Percentiles rank a stretch among this genome's conserved stretches.
Evolutionary conservation across 2,888 invertebrate species (phyloP).

Genomic region (Lapara coniferarum): DNA sequence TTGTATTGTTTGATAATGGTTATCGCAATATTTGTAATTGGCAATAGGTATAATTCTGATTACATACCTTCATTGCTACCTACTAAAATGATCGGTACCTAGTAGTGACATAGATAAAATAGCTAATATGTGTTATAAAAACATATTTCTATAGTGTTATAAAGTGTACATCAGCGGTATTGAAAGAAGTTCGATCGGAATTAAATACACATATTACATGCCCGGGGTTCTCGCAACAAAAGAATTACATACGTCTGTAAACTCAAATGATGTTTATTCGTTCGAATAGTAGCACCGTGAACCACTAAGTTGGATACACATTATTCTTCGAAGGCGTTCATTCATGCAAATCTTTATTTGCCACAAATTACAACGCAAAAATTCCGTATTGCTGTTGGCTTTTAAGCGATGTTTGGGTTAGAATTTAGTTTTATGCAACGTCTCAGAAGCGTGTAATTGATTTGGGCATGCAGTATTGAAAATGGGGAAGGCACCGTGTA

Average conservation of each 20-base stretch:
- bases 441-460: slow-evolving; percentile 77
- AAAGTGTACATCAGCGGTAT: slow-evolving; percentile 19
- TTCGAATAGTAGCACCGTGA: slow-evolving; percentile 55
- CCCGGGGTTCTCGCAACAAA: slow-evolving; percentile 55
- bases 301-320: slow-evolving; percentile 19
- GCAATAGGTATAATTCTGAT: slow-evolving; percentile 58
- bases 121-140: neutral
- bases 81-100: slow-evolving; percentile 35
- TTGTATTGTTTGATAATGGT: slow-evolving; percentile 78
- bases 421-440: slow-evolving; percentile 77
- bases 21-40: slow-evolving; percentile 70
- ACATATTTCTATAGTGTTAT: neutral
- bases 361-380: slow-evolving; percentile 56
- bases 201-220: slow-evolving; percentile 63
- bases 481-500: slow-evolving; percentile 66
- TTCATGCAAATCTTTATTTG: slow-evolving; percentile 63
- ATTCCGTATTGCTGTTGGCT: slow-evolving; percentile 51
- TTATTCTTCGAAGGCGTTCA: slow-evolving; percentile 77
- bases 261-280: slow-evolving; percentile 66
- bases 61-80: slow-evolving; percentile 49
- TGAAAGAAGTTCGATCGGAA: slow-evolving; percentile 50
- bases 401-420: slow-evolving; percentile 59
- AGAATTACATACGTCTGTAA: slow-evolving; percentile 54
- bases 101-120: neutral
- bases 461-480: slow-evolving; percentile 56